A percentile compares a stretch with the other conserved stretches of the same genome.
These are phyloP conservation scores for Sebastes nivosus DNA, from an alignment of 2,797 vertebrate genomes.

Conservation along the genomic window DNA sequence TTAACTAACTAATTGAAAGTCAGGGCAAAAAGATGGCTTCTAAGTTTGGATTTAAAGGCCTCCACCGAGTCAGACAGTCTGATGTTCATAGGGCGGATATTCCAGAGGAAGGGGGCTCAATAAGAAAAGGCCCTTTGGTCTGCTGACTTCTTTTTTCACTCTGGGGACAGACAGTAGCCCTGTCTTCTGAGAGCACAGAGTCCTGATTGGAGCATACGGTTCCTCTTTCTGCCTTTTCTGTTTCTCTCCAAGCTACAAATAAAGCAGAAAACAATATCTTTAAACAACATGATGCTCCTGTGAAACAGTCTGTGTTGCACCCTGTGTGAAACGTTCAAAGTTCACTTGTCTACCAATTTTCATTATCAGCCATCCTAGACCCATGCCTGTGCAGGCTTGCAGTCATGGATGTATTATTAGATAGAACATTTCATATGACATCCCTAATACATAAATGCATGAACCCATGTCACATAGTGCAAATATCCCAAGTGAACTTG, in stretches of 20 bases:
- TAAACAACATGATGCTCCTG: constrained; percentile 3
- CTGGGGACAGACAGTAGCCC: too few species aligned
- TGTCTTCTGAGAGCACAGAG: too few species aligned
- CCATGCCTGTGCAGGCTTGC: background rate
- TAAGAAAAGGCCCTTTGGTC: too few species aligned
- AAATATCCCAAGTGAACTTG: background rate
- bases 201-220: background rate
- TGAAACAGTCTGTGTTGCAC: background rate
- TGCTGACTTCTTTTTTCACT: too few species aligned
- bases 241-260: background rate
- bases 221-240: background rate
- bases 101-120: too few species aligned
- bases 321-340: background rate
- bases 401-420: background rate
- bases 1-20: too few species aligned
- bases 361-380: background rate
- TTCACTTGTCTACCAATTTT: constrained; percentile 10
- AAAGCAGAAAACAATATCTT: background rate
- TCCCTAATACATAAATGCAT: constrained; percentile 19
- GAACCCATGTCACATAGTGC: background rate
- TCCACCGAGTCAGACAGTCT: too few species aligned
- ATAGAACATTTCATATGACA: background rate
- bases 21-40: too few species aligned
- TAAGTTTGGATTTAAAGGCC: too few species aligned
- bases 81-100: too few species aligned